These are phyloP conservation scores for Tachina lurida DNA, from an alignment of 2,888 invertebrate species.

Conservation along the genomic window DNA sequence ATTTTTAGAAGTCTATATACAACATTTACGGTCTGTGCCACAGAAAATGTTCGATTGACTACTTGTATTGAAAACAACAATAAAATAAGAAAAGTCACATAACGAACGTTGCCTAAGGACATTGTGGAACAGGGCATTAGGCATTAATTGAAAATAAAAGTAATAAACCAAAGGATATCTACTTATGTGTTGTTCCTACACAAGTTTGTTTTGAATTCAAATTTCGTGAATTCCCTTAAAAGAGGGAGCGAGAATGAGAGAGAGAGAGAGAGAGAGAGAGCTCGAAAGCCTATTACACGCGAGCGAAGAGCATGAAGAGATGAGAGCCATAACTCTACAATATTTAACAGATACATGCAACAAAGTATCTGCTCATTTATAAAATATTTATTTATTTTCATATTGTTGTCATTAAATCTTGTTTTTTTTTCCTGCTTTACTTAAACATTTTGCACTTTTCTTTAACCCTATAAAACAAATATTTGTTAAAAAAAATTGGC, in stretches of 20 bases:
- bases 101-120: no score
- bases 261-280: slow-evolving; percentile 18
- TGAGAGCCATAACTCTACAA: slow-evolving; percentile 51
- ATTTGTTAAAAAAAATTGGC: no score
- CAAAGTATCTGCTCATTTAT: slow-evolving; percentile 70
- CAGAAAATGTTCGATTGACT: no score
- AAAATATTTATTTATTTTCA: slow-evolving; percentile 56
- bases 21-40: no score
- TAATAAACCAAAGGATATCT: slow-evolving; percentile 37
- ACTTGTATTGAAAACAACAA: no score
- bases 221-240: neutral
- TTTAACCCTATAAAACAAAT: no score
- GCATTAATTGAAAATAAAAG: neutral
- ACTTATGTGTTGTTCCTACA: neutral
- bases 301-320: neutral
- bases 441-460: neutral
- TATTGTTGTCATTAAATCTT: slow-evolving; percentile 1
- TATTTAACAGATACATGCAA: slow-evolving; percentile 73
- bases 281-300: neutral
- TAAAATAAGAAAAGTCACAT: no score
- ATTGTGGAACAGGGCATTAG: no score
- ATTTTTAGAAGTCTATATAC: neutral
- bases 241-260: slow-evolving; percentile 4
- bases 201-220: slow-evolving; percentile 26
- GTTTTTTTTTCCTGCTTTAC: slow-evolving; percentile 23